Evolutionary conservation across 2,797 vertebrate genomes (phyloP).

Genomic region (Anolis apletophallus): DNA sequence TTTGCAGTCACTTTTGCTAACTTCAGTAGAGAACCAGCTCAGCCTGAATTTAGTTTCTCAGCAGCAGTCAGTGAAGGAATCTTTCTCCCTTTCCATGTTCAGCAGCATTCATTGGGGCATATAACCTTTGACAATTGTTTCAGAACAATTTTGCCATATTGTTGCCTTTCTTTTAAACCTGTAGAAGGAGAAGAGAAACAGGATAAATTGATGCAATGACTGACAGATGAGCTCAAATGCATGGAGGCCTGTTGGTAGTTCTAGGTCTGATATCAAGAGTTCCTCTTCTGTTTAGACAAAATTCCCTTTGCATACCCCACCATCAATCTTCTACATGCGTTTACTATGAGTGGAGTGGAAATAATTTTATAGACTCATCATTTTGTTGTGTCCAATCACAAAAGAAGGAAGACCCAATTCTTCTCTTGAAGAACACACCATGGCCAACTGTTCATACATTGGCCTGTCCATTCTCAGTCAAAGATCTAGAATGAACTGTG

Average conservation of each 20-base stretch:
- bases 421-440: background rate
- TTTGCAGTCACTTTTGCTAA: constrained; percentile 86
- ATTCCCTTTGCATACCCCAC: background rate
- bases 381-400: background rate
- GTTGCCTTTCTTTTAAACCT: constrained; percentile 88
- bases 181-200: constrained; percentile 29
- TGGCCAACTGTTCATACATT: background rate
- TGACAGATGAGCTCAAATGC: background rate
- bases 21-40: constrained; percentile 97
- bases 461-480: background rate
- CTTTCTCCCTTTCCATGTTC: constrained; percentile 86
- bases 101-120: constrained; percentile 96
- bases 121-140: constrained; percentile 90
- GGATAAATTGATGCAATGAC: constrained; percentile 17
- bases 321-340: background rate
- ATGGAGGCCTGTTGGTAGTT: fast-evolving
- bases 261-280: background rate
- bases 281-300: background rate
- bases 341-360: no score
- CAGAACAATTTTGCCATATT: constrained; percentile 70
- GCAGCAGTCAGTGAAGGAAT: constrained; percentile 91
- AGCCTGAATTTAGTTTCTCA: constrained; percentile 95
- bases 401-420: fast-evolving
- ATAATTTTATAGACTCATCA: background rate
- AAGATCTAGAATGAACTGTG: background rate